Conservation (phyloP, 2,888 invertebrate species). For the Altica lythri region DNA sequence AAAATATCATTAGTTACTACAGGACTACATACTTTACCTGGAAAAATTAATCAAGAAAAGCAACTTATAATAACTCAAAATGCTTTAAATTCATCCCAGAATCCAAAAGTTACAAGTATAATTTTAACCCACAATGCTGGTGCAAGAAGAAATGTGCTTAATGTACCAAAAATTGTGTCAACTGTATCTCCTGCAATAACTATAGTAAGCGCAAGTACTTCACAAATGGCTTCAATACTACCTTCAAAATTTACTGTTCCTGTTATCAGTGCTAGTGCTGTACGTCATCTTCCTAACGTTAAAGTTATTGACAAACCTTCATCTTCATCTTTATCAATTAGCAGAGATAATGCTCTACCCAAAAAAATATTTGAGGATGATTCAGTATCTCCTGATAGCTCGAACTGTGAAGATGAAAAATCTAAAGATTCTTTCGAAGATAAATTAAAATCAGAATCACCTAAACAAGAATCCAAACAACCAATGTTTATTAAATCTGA, state of each 20-base stretch:
- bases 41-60: constrained; percentile 41
- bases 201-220: constrained; percentile 54
- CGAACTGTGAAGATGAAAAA: constrained; percentile 56
- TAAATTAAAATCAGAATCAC: constrained; percentile 45
- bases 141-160: constrained; percentile 48
- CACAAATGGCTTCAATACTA: constrained; percentile 53
- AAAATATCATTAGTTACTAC: constrained; percentile 47
- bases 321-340: constrained; percentile 58
- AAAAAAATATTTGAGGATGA: constrained; percentile 73
- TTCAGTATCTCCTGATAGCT: constrained; percentile 65
- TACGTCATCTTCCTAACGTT: constrained; percentile 54
- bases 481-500: constrained; percentile 35
- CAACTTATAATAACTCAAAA: constrained; percentile 46
- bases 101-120: constrained; percentile 49
- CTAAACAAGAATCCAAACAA: constrained; percentile 38
- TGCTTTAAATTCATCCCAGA: constrained; percentile 42
- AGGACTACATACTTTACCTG: constrained; percentile 39
- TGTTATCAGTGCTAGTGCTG: constrained; percentile 56
- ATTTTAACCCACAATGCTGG: constrained; percentile 49
- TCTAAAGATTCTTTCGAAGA: constrained; percentile 49
- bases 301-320: constrained; percentile 58
- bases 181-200: constrained; percentile 52
- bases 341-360: constrained; percentile 65
- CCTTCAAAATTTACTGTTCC: constrained; percentile 54
- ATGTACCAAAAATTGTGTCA: constrained; percentile 51